Evolutionary conservation across 2,113 vertebrate species (phyloP).

Genomic region (Ellobius talpinus): DNA sequence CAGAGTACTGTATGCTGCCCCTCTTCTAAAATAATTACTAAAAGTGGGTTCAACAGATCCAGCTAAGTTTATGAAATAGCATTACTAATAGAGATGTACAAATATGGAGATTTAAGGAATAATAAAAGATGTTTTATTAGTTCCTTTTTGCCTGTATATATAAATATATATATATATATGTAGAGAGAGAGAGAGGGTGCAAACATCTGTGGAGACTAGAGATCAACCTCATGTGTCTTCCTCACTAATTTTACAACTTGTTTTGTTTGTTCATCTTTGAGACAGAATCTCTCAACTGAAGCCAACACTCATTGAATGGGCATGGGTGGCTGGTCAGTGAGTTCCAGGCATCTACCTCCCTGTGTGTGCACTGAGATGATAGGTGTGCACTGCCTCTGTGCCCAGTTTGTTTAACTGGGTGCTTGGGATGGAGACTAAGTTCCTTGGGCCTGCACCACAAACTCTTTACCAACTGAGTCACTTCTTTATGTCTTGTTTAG

Average conservation of each 20-base stretch:
- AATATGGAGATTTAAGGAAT: not conserved
- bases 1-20: not conserved
- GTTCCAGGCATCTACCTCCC: too few relatives aligned
- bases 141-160: not conserved
- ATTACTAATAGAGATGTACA: not conserved
- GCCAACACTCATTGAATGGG: not conserved
- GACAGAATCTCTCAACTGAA: not conserved
- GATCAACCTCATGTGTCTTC: not conserved
- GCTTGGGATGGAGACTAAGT: not conserved
- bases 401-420: not conserved
- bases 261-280: not conserved
- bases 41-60: not conserved
- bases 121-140: not conserved
- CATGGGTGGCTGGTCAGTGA: not conserved
- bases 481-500: not conserved
- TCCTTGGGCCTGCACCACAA: not conserved
- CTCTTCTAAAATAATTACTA: not conserved
- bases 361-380: not conserved
- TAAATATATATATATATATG: not conserved
- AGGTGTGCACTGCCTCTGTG: too few relatives aligned
- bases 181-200: accelerated
- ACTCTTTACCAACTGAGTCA: not conserved
- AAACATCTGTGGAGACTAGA: not conserved
- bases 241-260: not conserved
- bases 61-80: not conserved